Base-by-base conservation (phyloP, 1,140 invertebrate species). In the Piezodorus guildinii region DNA sequence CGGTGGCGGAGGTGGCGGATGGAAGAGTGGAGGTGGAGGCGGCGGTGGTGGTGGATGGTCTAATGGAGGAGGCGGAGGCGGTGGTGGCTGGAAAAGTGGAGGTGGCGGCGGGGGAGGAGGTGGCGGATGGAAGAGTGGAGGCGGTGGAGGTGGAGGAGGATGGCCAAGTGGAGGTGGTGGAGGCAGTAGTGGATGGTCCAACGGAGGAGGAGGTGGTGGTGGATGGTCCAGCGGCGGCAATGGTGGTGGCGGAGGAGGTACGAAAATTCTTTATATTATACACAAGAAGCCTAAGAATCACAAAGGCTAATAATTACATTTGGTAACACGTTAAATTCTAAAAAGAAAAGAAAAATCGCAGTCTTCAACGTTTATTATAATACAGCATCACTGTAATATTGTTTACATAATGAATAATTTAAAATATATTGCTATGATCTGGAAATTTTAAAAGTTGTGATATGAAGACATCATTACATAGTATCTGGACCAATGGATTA, bases 1-100 rank as follows among this genome's bases (percentile, higher is more conserved):
- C 12, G 45, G 62, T 14, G 51, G 51, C 6, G 62, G 62, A 17
- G 45, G 49, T 43, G 62, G 62, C 5, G 30, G 30, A 39, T 45
- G 62, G 49, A 6, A 43, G 14, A 23, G 30, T 16, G 51, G 51
- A 19, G 51, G 30, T 27, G 43, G 27, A 10, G 62, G 62, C 5
- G 51, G 52, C 9, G 51, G 52, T 25, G 51, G 52, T 25, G 10
- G n/a, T 1, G 62, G 62, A 25, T 45, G 62, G 14, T 21, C 45
- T 23, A 34, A 49, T 12, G 15, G 25, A 12, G 62, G 62, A 52
- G 62, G 62, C 4, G 46, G 49, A 15, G 62, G 62, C 16, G 21
- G 62, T 30, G 27, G 27, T 30, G 27, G 27, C 27, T 30, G 27
- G 27, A 30, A 30, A 8, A 30, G 27, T 30, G 27, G 27, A n/a